Evolutionary conservation across 2,888 invertebrate genomes (phyloP).

Genomic region (Clivina fossor): DNA sequence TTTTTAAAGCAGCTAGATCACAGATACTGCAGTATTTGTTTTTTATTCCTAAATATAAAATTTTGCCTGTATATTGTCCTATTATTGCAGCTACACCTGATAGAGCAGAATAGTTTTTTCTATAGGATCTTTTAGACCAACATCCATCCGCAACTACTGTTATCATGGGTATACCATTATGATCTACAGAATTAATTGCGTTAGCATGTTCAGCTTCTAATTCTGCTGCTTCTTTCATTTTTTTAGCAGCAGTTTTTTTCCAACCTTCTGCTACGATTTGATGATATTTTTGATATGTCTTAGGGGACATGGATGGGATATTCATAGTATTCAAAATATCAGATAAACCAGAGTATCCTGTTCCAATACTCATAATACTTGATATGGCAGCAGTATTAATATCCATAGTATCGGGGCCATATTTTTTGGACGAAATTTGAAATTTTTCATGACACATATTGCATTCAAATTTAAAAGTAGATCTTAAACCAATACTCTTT

Average conservation of each 20-base stretch:
- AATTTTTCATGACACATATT: conserved; percentile 5
- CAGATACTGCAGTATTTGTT: conserved; percentile 30
- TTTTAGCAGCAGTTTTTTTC: no score
- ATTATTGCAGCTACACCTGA: no score
- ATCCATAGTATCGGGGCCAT: no score
- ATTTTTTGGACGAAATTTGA: not conserved
- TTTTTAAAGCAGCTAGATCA: conserved; percentile 1
- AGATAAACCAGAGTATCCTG: no score
- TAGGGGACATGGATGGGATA: not conserved
- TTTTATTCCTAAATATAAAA: conserved; percentile 24
- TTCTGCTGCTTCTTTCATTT: no score
- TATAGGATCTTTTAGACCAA: conserved; percentile 11
- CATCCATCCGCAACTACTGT: conserved; percentile 14
- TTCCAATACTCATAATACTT: no score
- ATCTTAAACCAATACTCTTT: conserved; percentile 1
- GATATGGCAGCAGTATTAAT: no score
- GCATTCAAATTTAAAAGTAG: not conserved
- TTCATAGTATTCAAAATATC: no score
- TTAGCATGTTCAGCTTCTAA: conserved; percentile 4
- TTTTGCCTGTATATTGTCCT: no score
- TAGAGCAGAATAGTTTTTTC: conserved; percentile 39
- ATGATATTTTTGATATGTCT: not conserved
- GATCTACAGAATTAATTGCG: not conserved
- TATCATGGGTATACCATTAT: conserved; percentile 3
- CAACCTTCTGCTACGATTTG: not conserved